phyloP scores from a whole-genome alignment of 35 echinoderm and acorn worm species.

The Patiria miniata region DNA sequence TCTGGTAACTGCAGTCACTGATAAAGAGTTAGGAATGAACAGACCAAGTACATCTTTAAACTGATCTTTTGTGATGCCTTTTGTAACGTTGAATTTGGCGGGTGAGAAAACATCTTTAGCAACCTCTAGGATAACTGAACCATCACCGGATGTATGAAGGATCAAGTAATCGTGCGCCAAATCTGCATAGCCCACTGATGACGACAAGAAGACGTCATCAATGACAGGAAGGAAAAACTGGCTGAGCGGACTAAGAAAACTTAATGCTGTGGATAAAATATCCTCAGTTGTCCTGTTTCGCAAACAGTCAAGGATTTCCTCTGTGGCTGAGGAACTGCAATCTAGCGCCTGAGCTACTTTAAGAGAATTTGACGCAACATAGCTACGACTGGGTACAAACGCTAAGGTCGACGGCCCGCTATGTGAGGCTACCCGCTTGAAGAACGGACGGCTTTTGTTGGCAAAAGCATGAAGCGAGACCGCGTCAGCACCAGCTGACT shows the following conservation, averaged over 20 bases:
- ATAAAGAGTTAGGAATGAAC: not conserved
- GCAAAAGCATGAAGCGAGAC: not conserved
- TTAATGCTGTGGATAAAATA: no score
- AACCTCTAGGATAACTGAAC: not conserved
- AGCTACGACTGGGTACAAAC: no score
- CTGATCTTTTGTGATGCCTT: not conserved
- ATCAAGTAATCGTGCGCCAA: not conserved
- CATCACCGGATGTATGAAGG: not conserved
- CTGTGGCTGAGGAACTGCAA: no score
- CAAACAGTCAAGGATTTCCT: no score
- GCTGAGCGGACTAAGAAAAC: no score
- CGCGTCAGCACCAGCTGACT: slow-evolving; percentile 66
- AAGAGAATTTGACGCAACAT: no score
- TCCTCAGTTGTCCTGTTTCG: no score
- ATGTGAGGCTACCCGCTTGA: slow-evolving; percentile 35
- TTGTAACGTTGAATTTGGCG: not conserved
- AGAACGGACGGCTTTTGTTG: slow-evolving; percentile 12
- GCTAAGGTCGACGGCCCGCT: not conserved
- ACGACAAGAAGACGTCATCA: not conserved
- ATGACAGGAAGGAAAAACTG: not conserved
- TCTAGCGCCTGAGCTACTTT: no score
- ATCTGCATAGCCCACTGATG: not conserved
- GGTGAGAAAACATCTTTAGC: not conserved
- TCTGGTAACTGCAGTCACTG: not conserved
- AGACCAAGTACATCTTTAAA: not conserved